Conservation (phyloP, 2,797 vertebrate genomes). For the Pseudomugil gertrudae region DNA sequence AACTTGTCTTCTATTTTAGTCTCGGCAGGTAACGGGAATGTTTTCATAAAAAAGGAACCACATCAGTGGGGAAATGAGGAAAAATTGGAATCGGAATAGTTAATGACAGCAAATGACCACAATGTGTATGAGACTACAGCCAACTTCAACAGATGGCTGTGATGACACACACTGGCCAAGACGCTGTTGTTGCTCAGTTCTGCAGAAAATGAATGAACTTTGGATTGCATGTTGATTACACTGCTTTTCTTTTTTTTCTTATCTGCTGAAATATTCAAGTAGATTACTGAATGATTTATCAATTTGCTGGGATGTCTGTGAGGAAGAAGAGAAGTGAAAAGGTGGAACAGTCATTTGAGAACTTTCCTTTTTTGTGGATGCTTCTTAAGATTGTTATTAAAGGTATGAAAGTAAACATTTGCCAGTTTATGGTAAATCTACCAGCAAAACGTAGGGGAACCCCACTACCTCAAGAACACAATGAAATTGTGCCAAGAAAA, state of each 20-base stretch:
- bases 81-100: conserved; percentile 49
- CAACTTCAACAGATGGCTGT: conserved; percentile 45
- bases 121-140: conserved; percentile 20
- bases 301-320: neutral
- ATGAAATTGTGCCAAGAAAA: conserved; percentile 50
- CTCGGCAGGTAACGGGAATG: conserved; percentile 49
- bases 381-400: conserved; percentile 29
- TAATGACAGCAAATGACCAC: conserved; percentile 61
- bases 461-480: conserved; percentile 32
- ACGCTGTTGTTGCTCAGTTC: conserved; percentile 10
- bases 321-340: neutral
- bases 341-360: conserved; percentile 8
- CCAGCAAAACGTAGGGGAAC: conserved; percentile 48
- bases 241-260: neutral
- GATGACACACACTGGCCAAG: conserved; percentile 24
- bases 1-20: conserved; percentile 57
- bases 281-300: neutral
- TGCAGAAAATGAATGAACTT: conserved; percentile 27
- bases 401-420: conserved; percentile 37
- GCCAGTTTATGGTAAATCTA: conserved; percentile 38
- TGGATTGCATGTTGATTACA: conserved; percentile 1
- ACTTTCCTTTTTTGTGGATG: conserved; percentile 31
- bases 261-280: conserved; percentile 7
- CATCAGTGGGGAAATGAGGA: conserved; percentile 45
- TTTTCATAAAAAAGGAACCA: conserved; percentile 41